phyloP scores from a whole-genome alignment of 2,888 invertebrate species.

The Notodonta dromedarius region DNA sequence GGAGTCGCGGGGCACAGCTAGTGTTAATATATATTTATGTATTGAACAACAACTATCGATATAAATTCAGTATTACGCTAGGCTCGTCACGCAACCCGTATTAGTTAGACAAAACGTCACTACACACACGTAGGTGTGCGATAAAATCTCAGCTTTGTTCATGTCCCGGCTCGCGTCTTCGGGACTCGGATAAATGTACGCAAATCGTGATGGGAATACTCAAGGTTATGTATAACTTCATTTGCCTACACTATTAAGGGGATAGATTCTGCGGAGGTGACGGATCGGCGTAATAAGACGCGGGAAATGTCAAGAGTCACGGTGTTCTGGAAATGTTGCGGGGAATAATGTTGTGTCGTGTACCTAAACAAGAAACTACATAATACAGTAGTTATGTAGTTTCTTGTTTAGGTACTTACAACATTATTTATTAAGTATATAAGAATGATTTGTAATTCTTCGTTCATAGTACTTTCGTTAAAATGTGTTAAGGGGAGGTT shows the following conservation, averaged over 20 bases:
- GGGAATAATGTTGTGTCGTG: background rate
- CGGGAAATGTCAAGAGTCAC: background rate
- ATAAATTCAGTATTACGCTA: conserved; percentile 6
- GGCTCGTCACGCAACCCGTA: conserved; percentile 1
- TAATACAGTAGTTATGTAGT: background rate
- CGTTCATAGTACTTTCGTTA: no score
- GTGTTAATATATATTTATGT: no score
- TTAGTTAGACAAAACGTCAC: conserved; percentile 16
- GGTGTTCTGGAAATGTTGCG: background rate
- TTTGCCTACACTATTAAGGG: conserved; percentile 18
- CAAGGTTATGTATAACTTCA: conserved; percentile 22
- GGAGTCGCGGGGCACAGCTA: no score
- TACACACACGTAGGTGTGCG: conserved; percentile 22
- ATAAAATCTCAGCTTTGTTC: conserved; percentile 63
- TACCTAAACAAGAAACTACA: no score
- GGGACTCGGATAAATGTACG: conserved; percentile 54
- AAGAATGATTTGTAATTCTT: background rate
- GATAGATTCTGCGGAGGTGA: background rate
- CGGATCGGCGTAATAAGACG: conserved; percentile 1
- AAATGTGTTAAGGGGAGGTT: no score
- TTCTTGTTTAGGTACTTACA: background rate
- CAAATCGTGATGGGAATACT: conserved; percentile 55
- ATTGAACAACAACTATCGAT: background rate
- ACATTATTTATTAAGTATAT: background rate
- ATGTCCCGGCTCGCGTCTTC: conserved; percentile 46